Evolutionary conservation across 2,888 invertebrate genomes (phyloP).

Genomic region (Apamea crenata): DNA sequence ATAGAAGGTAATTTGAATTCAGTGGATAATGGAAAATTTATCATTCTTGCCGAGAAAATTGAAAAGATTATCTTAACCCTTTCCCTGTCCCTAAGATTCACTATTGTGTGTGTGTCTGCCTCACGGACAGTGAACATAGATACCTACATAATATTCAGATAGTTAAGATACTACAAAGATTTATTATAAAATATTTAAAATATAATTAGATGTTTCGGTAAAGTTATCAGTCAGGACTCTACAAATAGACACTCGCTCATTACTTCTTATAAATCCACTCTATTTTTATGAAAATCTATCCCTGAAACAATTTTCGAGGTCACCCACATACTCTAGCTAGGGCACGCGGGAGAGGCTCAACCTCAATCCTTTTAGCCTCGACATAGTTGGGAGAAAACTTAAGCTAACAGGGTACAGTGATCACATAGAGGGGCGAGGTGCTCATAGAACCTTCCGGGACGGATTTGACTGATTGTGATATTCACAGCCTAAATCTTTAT

Average conservation of each 20-base stretch:
- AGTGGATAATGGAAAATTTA: constrained; percentile 9
- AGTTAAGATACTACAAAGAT: not conserved
- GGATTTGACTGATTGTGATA: constrained; percentile 27
- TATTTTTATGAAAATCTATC: not conserved
- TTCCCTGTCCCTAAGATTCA: not conserved
- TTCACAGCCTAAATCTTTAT: not conserved
- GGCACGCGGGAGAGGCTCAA: constrained; percentile 11
- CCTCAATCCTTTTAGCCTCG: constrained; percentile 49
- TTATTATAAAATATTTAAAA: not conserved
- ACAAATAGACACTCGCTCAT: not conserved
- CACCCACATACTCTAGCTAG: constrained; percentile 13
- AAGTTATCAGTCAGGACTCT: not conserved
- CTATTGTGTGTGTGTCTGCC: not conserved
- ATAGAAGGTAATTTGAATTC: constrained; percentile 7
- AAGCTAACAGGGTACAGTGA: constrained; percentile 27
- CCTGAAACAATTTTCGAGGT: constrained; percentile 11
- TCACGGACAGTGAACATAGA: not conserved
- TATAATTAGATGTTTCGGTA: not conserved
- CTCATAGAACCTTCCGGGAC: constrained; percentile 26
- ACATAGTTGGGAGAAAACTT: constrained; percentile 39
- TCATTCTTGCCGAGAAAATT: not conserved
- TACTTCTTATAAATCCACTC: not conserved
- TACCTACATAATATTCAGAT: not conserved
- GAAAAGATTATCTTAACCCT: not conserved
- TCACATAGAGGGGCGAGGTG: constrained; percentile 28